Percentiles rank a stretch among this genome's conserved stretches.
Evolutionary conservation across 1,140 invertebrate genomes (phyloP).

Genomic region (Tetramorium simillimum): DNA sequence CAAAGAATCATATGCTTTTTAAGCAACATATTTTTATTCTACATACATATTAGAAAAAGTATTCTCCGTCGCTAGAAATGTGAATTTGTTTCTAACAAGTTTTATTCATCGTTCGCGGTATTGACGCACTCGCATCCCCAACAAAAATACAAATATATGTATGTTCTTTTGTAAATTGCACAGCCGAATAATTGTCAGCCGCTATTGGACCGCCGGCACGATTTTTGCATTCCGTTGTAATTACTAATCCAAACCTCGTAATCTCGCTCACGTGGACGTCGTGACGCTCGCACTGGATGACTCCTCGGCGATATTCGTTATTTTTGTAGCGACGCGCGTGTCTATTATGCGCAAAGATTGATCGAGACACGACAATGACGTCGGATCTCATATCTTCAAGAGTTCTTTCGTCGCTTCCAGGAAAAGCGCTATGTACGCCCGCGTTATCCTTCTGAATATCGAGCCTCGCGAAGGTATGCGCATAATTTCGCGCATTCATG

Average conservation of each 20-base stretch:
- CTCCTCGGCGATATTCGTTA: neutral
- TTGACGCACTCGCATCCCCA: neutral
- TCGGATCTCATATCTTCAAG: neutral
- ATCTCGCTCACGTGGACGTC: conserved; percentile 52
- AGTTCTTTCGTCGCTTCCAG: conserved; percentile 6
- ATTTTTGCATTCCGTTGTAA: conserved; percentile 64
- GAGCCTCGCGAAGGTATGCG: neutral
- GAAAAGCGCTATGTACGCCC: neutral
- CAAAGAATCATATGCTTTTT: no score
- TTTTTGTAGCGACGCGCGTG: neutral
- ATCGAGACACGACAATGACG: conserved; percentile 21
- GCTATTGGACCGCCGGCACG: neutral
- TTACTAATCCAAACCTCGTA: conserved; percentile 55
- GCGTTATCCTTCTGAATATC: conserved; percentile 33
- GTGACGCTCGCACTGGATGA: conserved; percentile 26
- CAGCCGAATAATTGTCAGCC: conserved; percentile 48
- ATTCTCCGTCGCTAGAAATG: neutral
- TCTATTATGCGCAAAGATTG: conserved; percentile 5
- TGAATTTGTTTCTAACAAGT: neutral
- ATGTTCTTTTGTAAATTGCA: neutral
- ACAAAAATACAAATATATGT: neutral
- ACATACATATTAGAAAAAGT: neutral
- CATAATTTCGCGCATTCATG: conserved; percentile 20
- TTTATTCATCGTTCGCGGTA: conserved; percentile 20
- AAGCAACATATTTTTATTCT: no score